Percentiles rank a stretch among this genome's conserved stretches.
Evolutionary conservation across 2,888 invertebrate species (phyloP).

Genomic region (Stenichneumon culpator): DNA sequence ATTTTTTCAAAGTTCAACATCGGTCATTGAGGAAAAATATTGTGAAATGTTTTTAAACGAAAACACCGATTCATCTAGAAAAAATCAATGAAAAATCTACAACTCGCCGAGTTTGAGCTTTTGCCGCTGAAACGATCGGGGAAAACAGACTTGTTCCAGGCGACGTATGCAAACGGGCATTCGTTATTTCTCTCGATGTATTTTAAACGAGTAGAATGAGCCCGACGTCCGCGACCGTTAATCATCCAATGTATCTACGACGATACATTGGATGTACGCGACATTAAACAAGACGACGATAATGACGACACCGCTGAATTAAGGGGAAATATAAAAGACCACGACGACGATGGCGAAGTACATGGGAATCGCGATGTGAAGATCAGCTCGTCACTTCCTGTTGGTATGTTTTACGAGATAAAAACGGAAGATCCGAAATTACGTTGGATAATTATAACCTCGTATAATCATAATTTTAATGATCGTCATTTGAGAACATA

Average conservation of each 20-base stretch:
- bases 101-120: not conserved
- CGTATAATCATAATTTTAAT: not conserved
- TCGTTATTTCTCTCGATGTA: not conserved
- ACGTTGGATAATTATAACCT: not conserved
- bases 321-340: not conserved
- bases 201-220: constrained; percentile 34
- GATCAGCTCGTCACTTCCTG: not conserved
- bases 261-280: constrained; percentile 7
- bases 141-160: not conserved
- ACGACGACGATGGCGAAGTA: constrained; percentile 2
- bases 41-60: not conserved
- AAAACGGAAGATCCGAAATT: not conserved
- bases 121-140: not conserved
- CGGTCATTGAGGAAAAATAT: too few species aligned
- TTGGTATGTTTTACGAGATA: constrained; percentile 1
- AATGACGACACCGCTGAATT: constrained; percentile 31
- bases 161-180: not conserved
- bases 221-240: constrained; percentile 15
- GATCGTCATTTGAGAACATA: not conserved
- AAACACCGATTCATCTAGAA: not conserved
- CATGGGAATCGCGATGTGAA: not conserved
- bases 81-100: not conserved
- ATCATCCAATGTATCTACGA: constrained; percentile 43
- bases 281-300: constrained; percentile 31
- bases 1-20: too few species aligned